Evolutionary conservation across 2,797 vertebrate genomes (phyloP).

Genomic region (Argyrosomus regius): DNA sequence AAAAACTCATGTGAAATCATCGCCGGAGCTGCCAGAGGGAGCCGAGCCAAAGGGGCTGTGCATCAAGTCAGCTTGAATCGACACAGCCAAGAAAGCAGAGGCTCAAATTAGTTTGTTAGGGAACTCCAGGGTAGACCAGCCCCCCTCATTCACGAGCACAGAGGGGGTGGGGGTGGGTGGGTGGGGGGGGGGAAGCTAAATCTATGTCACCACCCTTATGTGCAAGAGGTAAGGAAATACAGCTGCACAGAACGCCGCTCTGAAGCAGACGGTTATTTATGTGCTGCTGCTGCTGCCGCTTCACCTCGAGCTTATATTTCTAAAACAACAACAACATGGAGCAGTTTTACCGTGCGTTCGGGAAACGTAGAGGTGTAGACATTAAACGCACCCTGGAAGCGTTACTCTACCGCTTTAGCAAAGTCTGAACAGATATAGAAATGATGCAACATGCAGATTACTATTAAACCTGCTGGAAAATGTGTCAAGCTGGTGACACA

Average conservation of each 20-base stretch:
- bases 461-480: slow-evolving; percentile 7
- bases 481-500: neutral
- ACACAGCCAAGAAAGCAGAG: slow-evolving; percentile 48
- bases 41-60: slow-evolving; percentile 38
- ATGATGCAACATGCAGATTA: neutral
- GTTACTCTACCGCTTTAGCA: neutral
- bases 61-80: slow-evolving; percentile 58
- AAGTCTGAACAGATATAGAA: neutral
- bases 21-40: slow-evolving; percentile 57
- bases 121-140: slow-evolving; percentile 62
- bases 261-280: slow-evolving; percentile 45
- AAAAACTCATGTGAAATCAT: slow-evolving; percentile 34
- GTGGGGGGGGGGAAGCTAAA: slow-evolving; percentile 11
- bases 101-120: slow-evolving; percentile 68
- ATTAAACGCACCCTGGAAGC: slow-evolving; percentile 16
- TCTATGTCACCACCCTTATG: slow-evolving; percentile 42
- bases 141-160: slow-evolving; percentile 33
- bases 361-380: slow-evolving; percentile 14
- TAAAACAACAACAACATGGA: slow-evolving; percentile 40
- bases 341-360: slow-evolving; percentile 15
- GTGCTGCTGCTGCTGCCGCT: slow-evolving; percentile 35
- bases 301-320: slow-evolving; percentile 43
- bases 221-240: slow-evolving; percentile 32
- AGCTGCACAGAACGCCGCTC: slow-evolving; percentile 23
- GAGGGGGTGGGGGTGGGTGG: too few species aligned